Base-by-base conservation (phyloP, 2,797 vertebrate genomes). In the Phylloscopus collybita region DNA sequence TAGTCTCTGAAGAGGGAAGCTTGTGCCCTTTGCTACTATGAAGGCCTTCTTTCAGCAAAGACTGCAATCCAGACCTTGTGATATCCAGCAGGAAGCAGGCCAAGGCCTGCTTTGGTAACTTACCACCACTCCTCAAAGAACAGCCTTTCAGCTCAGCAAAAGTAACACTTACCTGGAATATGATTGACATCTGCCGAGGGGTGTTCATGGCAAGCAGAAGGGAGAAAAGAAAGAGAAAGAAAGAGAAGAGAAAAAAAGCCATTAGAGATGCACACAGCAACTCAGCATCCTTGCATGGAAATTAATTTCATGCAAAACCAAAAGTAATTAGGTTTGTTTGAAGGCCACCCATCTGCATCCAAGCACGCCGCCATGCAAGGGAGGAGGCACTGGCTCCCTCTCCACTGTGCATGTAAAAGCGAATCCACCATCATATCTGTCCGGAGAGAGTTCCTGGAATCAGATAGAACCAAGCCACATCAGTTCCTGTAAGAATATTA, bases 161-260 rank as follows among this genome's bases (percentile, higher is more conserved):
- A 92, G 59, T 80, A 94, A 96, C 88, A 99, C 99, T 99, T 98
- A 99, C 99, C 99, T 99, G 99, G 98, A 98, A 98, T 98, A 98
- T 98, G 98, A 98, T 94, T 98, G 98, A 98, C 98, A 97, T 99
- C 99, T 98, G 98, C 96, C 54, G 97, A 98, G 96, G 98, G 98
- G 96, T 96, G 97, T 97, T 97, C 97, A 96, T 96, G 96, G 97
- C 87, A 95, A 97, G 93, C 95, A 94, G 90, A 97, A 97, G 82
- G 93, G 44, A 96, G 93, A 97, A 88, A 86, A 92, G 92, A 78
- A 82, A 84, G 71, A 88, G 45, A 88, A 40, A 94, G 90, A 91
- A 74, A 96, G 69, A 97, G 76, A 97, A 96, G 62, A 96, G 72
- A 98, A 96, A 98, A 89, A 96, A 97, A 85, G 93, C 86, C 97